Conservation (phyloP, 2,888 invertebrate genomes). For the Chymomyza amoena region DNA sequence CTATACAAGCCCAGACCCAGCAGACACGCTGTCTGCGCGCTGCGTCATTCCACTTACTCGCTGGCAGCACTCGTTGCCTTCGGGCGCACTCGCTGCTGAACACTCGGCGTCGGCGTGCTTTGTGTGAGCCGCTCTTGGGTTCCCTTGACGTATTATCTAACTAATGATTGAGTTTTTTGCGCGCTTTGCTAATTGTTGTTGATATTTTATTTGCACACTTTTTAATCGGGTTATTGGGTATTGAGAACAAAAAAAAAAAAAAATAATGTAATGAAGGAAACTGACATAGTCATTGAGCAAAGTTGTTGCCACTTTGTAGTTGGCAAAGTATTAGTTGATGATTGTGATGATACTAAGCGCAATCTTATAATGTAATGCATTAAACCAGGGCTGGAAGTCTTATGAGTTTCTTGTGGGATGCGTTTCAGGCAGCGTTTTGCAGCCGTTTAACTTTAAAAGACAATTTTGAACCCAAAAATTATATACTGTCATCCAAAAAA, state of each 20-base stretch:
- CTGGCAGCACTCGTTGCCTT: background rate
- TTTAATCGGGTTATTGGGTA: slow-evolving; percentile 62
- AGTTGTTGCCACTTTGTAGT: background rate
- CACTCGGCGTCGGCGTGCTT: slow-evolving; percentile 42
- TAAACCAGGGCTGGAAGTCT: no score
- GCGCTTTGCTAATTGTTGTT: slow-evolving; percentile 53
- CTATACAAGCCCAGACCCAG: slow-evolving; percentile 19
- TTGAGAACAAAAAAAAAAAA: slow-evolving; percentile 17
- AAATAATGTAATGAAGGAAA: no score
- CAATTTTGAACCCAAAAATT: no score
- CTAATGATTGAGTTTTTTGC: slow-evolving; percentile 24
- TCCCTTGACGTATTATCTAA: slow-evolving; percentile 37
- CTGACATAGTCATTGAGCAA: slow-evolving; percentile 10
- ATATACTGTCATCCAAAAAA: no score
- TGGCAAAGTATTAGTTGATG: background rate
- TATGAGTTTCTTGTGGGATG: no score
- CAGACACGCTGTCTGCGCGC: slow-evolving; percentile 64
- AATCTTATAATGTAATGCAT: background rate
- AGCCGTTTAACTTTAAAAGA: no score
- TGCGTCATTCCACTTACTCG: slow-evolving; percentile 44
- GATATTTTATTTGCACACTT: slow-evolving; percentile 60
- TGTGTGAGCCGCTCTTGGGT: slow-evolving; percentile 23
- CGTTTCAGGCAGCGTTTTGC: no score
- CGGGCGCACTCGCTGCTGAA: slow-evolving; percentile 15
- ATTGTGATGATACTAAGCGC: background rate